Evolutionary conservation across 1,140 invertebrate species (phyloP).

Genomic region (Drosophila willistoni): DNA sequence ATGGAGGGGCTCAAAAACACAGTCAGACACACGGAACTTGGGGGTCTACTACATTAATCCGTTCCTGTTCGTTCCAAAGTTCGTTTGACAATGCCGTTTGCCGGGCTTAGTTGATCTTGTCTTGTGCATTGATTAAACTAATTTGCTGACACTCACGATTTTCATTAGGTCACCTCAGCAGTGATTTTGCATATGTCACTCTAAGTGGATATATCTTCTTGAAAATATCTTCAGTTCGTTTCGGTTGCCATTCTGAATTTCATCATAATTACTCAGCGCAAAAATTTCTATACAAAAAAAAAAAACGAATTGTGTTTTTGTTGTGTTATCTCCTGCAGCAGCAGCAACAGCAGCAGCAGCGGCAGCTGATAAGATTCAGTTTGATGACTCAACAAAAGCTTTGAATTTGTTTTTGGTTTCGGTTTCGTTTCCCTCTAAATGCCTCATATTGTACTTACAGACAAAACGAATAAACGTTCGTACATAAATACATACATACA

Average conservation of each 20-base stretch:
- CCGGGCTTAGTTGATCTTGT: slow-evolving; percentile 2
- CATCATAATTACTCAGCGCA: slow-evolving; percentile 36
- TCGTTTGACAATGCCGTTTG: slow-evolving; percentile 17
- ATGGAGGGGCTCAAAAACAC: background rate
- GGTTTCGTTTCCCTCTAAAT: background rate
- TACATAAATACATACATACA: no score
- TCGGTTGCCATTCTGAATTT: slow-evolving; percentile 15
- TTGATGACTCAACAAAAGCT: slow-evolving; percentile 37
- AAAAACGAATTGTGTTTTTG: slow-evolving; percentile 1
- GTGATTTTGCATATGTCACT: slow-evolving; percentile 1
- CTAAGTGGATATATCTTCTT: background rate
- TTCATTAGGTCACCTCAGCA: slow-evolving; percentile 5
- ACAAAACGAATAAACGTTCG: background rate
- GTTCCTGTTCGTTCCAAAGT: background rate
- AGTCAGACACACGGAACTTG: background rate
- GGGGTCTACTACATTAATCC: background rate
- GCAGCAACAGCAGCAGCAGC: slow-evolving; percentile 4
- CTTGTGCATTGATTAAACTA: slow-evolving; percentile 14
- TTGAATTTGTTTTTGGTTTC: slow-evolving; percentile 17
- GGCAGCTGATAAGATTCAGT: slow-evolving; percentile 38
- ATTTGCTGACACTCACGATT: slow-evolving; percentile 20
- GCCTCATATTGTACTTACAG: background rate
- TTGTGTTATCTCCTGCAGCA: slow-evolving; percentile 22
- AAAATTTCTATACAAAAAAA: slow-evolving; percentile 29
- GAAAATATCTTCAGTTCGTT: slow-evolving; percentile 5